phyloP scores from a whole-genome alignment of 1,140 invertebrate genomes.

The Polypedilum pembai region DNA sequence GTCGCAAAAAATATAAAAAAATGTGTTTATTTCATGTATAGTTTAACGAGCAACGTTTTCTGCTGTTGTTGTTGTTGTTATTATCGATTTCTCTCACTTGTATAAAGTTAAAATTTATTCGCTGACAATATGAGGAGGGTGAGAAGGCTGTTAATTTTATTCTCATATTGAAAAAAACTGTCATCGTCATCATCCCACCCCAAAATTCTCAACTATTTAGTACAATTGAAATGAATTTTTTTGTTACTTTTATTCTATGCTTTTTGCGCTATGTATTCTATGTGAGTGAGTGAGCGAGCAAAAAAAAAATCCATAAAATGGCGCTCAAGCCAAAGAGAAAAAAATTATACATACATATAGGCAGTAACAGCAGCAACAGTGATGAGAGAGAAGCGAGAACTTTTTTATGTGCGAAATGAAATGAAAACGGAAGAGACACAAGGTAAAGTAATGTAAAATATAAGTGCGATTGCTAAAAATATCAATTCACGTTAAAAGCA shows the following conservation, averaged over 20 bases:
- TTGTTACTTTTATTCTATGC: too few relatives aligned
- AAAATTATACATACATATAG: constrained; percentile 2
- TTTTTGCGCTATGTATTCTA: neutral
- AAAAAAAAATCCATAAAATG: constrained; percentile 28
- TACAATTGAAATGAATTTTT: too few relatives aligned
- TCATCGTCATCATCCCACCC: too few relatives aligned
- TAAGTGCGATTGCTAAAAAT: constrained; percentile 5
- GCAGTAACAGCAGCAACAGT: neutral
- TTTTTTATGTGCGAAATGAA: constrained; percentile 16
- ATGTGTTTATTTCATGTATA: neutral
- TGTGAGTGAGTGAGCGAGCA: neutral
- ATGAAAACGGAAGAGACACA: neutral
- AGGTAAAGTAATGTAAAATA: neutral
- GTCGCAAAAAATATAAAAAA: constrained; percentile 6
- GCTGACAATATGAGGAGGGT: too few relatives aligned
- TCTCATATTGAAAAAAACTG: too few relatives aligned
- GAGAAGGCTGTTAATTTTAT: too few relatives aligned
- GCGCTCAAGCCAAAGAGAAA: constrained; percentile 7
- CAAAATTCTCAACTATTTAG: too few relatives aligned
- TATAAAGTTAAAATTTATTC: too few relatives aligned
- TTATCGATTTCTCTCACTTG: too few relatives aligned
- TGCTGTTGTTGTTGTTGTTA: too few relatives aligned
- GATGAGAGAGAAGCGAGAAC: constrained; percentile 16
- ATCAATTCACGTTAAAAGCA: constrained; percentile 23
- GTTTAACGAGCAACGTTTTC: too few relatives aligned